These are phyloP conservation scores for Nesogale talazaci DNA, from an alignment of 2,113 vertebrate genomes.

Conservation along the genomic window DNA sequence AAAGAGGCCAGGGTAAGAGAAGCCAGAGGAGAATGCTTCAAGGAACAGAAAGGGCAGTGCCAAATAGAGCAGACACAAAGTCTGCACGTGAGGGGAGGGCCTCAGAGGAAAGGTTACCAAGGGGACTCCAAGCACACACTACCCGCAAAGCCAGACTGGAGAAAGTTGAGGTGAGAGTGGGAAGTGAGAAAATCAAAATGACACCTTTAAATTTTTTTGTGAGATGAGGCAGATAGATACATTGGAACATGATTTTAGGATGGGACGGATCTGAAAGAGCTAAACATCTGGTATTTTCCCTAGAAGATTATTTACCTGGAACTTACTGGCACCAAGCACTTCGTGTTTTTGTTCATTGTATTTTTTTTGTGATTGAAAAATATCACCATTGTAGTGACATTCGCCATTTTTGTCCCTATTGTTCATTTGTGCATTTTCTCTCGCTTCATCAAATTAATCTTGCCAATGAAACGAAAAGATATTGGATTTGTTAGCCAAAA, in stretches of 20 bases:
- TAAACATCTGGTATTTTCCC: conserved; percentile 29
- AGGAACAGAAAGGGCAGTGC: neutral
- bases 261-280: neutral
- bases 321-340: neutral
- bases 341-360: neutral
- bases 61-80: neutral
- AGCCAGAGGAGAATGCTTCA: neutral
- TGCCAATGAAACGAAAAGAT: neutral
- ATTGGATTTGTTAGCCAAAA: neutral
- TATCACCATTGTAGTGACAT: neutral
- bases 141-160: neutral
- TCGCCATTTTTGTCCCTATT: conserved; percentile 30
- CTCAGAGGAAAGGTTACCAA: neutral
- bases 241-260: neutral
- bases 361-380: conserved; percentile 25
- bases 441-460: neutral
- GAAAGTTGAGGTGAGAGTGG: neutral
- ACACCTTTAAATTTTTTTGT: neutral
- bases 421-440: neutral
- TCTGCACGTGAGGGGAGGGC: neutral
- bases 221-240: neutral
- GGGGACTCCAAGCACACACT: neutral
- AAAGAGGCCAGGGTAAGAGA: neutral
- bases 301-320: neutral
- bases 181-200: neutral